Evolutionary conservation across 2,888 invertebrate species (phyloP).

Genomic region (Nematopogon swammerdamellus): DNA sequence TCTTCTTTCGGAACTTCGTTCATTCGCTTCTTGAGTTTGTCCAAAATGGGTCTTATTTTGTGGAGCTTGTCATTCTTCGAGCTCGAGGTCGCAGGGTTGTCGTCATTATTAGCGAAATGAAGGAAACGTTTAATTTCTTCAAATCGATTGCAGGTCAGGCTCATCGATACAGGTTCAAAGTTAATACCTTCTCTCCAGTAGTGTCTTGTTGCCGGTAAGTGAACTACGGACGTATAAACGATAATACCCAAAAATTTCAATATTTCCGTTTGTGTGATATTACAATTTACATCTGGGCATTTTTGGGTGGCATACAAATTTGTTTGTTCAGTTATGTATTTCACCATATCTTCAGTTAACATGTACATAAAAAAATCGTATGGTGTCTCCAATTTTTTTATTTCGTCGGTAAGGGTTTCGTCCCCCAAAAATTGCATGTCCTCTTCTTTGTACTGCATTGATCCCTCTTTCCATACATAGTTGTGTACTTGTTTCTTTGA

Average conservation of each 20-base stretch:
- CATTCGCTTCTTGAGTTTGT: constrained; percentile 1
- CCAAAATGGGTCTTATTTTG: constrained; percentile 12
- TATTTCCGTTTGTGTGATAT: constrained; percentile 1
- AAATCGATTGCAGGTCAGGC: constrained; percentile 10
- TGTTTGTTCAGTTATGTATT: constrained; percentile 5
- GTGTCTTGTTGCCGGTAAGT: constrained; percentile 7
- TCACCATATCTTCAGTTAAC: constrained; percentile 4
- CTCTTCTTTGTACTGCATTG: too few relatives aligned
- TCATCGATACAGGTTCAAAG: constrained; percentile 6
- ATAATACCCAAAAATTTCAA: constrained; percentile 8
- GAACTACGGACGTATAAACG: constrained; percentile 9
- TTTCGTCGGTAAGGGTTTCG: too few relatives aligned
- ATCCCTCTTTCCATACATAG: too few relatives aligned
- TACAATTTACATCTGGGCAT: not conserved
- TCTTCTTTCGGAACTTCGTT: constrained; percentile 13
- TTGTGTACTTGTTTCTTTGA: too few relatives aligned
- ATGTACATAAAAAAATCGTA: constrained; percentile 7
- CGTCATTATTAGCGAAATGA: constrained; percentile 7
- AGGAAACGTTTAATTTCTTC: constrained; percentile 10
- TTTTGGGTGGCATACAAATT: constrained; percentile 8
- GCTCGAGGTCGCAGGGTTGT: constrained; percentile 3
- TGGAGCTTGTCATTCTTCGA: constrained; percentile 12
- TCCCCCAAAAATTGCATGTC: too few relatives aligned
- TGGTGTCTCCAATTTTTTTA: too few relatives aligned
- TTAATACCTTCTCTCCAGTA: constrained; percentile 5